phyloP scores from a whole-genome alignment of 2,113 vertebrate genomes.

The Raja brachyura region DNA sequence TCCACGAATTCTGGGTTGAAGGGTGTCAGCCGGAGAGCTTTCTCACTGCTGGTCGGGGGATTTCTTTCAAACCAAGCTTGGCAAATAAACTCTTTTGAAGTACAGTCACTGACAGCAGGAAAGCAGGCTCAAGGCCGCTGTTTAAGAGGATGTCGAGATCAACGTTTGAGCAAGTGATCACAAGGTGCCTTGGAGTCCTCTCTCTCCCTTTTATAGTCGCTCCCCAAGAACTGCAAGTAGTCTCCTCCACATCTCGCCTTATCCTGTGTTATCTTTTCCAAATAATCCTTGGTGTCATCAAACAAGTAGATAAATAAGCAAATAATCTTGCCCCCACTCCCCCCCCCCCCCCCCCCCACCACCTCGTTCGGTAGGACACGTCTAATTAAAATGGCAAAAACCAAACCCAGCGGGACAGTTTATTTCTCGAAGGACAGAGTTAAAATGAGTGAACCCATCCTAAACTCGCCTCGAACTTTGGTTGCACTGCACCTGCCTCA shows the following conservation, averaged over 20 bases:
- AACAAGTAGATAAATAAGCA: background rate
- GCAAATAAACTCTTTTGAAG: background rate
- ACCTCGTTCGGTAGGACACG: background rate
- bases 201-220: background rate
- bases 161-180: background rate
- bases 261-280: background rate
- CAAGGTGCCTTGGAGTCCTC: background rate
- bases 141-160: background rate
- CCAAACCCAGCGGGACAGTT: no score
- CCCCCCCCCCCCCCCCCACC: no score
- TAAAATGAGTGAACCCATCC: no score
- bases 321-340: background rate
- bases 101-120: background rate
- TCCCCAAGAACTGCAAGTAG: background rate
- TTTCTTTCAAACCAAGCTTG: background rate
- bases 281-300: background rate
- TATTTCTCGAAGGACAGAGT: no score
- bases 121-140: background rate
- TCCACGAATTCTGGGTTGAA: background rate
- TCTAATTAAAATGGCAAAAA: no score
- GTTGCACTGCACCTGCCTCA: no score
- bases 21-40: background rate
- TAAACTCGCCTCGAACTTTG: no score
- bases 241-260: background rate
- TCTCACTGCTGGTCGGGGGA: background rate